Percentiles rank a stretch among this genome's conserved stretches.
Conservation (phyloP, 37 sponge, comb jelly and placozoan species). For the Halichondria panicea region DNA sequence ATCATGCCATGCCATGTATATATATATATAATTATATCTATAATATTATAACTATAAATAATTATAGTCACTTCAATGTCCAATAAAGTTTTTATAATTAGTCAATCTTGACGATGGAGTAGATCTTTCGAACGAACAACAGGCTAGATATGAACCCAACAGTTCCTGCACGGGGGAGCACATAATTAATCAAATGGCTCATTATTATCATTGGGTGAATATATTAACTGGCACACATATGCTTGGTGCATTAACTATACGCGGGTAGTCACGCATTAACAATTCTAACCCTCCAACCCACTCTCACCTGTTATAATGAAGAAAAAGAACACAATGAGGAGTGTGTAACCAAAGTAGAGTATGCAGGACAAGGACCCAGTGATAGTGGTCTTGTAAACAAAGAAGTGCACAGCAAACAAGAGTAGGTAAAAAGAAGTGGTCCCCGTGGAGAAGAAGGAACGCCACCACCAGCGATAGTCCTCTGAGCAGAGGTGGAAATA, state of each 20-base stretch:
- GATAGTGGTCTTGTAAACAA: constrained; percentile 81
- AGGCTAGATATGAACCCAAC: constrained; percentile 89
- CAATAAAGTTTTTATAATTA: constrained; percentile 23
- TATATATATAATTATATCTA: too few species aligned
- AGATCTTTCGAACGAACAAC: constrained; percentile 94
- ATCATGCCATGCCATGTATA: too few species aligned
- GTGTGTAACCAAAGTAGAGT: constrained; percentile 96
- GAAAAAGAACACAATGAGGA: constrained; percentile 86
- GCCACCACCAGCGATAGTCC: constrained; percentile 99
- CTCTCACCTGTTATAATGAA: constrained; percentile 90
- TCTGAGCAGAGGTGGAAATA: constrained; percentile 99
- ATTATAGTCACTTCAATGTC: too few species aligned
- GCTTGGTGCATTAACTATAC: too few species aligned
- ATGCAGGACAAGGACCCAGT: constrained; percentile 74
- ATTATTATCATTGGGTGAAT: neutral
- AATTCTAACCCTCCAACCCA: too few species aligned
- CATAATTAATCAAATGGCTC: neutral
- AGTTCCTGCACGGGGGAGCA: constrained; percentile 59
- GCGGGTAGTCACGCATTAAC: too few species aligned
- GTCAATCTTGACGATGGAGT: constrained; percentile 96
- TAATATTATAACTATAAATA: too few species aligned
- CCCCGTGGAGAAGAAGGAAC: constrained; percentile 93
- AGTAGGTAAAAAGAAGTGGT: constrained; percentile 82
- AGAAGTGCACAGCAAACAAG: constrained; percentile 90
- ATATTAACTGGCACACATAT: too few species aligned